A percentile compares a stretch with the other conserved stretches of the same genome.
Evolutionary conservation across 2,113 vertebrate species (phyloP).

Genomic region (Synchiropus splendidus): DNA sequence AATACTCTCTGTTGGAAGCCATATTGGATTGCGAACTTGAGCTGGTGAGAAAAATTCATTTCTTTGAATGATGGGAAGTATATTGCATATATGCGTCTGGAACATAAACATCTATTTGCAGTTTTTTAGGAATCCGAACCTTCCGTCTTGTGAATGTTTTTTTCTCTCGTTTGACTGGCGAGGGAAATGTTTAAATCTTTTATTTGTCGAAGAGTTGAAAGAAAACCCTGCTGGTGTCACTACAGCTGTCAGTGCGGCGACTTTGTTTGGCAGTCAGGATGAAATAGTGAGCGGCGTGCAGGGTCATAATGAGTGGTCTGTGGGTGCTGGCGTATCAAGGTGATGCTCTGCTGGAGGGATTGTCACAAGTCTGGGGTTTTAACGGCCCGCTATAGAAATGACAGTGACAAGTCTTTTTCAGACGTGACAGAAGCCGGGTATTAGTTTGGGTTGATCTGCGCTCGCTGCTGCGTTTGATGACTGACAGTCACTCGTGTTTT

Average conservation of each 20-base stretch:
- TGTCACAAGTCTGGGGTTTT: constrained; percentile 26
- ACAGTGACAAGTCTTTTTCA: constrained; percentile 21
- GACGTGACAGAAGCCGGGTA: constrained; percentile 15
- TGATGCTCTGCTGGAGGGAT: constrained; percentile 6
- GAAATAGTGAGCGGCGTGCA: background rate
- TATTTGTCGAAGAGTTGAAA: constrained; percentile 6
- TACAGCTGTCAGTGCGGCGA: background rate
- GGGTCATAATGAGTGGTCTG: constrained; percentile 30
- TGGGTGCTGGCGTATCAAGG: constrained; percentile 7
- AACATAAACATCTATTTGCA: too few species aligned
- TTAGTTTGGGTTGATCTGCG: constrained; percentile 10
- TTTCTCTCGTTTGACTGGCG: background rate
- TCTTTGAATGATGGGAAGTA: too few species aligned
- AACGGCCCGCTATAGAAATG: constrained; percentile 21
- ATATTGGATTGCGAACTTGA: too few species aligned
- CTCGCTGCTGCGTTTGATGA: constrained; percentile 3
- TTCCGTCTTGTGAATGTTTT: background rate
- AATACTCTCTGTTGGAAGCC: too few species aligned
- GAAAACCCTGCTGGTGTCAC: constrained; percentile 12
- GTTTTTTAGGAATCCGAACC: too few species aligned
- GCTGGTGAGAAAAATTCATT: too few species aligned
- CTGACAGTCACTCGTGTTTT: constrained; percentile 1
- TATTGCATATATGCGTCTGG: too few species aligned
- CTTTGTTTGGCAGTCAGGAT: constrained; percentile 4
- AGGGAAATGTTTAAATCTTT: constrained; percentile 5